Percentiles rank a stretch among this genome's conserved stretches.
Conservation (phyloP, 92 coral and sea anemone genomes). For the Porites divaricata region DNA sequence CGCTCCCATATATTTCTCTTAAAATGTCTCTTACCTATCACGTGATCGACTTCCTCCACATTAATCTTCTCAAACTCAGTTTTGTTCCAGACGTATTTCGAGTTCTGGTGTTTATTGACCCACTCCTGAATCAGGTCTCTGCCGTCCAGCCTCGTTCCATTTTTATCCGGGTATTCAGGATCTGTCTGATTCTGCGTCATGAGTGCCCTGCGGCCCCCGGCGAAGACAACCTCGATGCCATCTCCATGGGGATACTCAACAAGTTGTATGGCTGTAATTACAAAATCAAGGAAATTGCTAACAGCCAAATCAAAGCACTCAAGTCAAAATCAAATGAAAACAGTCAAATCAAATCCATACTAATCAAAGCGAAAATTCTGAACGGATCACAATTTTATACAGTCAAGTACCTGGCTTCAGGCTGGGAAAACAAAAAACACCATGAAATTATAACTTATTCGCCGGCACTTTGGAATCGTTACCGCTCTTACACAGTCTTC, state of each 20-base stretch:
- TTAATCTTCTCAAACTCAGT: constrained; percentile 76
- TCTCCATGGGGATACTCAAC: constrained; percentile 78
- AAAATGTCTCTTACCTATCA: constrained; percentile 66
- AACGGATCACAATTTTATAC: too few relatives aligned
- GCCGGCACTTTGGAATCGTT: too few relatives aligned
- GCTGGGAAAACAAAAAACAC: too few relatives aligned
- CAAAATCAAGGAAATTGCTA: too few relatives aligned
- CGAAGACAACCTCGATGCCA: constrained; percentile 89
- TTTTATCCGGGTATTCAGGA: constrained; percentile 65
- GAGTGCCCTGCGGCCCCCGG: constrained; percentile 77
- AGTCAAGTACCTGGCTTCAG: too few relatives aligned
- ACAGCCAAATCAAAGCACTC: too few relatives aligned
- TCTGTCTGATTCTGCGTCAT: constrained; percentile 50
- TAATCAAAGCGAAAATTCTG: too few relatives aligned
- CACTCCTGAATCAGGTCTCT: constrained; percentile 76
- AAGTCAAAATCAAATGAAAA: too few relatives aligned
- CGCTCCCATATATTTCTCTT: too few relatives aligned
- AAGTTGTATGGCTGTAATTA: constrained; percentile 68
- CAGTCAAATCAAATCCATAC: too few relatives aligned
- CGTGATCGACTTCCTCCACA: constrained; percentile 67
- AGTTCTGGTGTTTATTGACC: constrained; percentile 49
- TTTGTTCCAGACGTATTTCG: constrained; percentile 85
- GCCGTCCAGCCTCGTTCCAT: constrained; percentile 71
- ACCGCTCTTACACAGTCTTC: too few relatives aligned
- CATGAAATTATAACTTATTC: too few relatives aligned